Evolutionary conservation across 2,888 invertebrate species (phyloP).

Genomic region (Dysmachus trigonus): DNA sequence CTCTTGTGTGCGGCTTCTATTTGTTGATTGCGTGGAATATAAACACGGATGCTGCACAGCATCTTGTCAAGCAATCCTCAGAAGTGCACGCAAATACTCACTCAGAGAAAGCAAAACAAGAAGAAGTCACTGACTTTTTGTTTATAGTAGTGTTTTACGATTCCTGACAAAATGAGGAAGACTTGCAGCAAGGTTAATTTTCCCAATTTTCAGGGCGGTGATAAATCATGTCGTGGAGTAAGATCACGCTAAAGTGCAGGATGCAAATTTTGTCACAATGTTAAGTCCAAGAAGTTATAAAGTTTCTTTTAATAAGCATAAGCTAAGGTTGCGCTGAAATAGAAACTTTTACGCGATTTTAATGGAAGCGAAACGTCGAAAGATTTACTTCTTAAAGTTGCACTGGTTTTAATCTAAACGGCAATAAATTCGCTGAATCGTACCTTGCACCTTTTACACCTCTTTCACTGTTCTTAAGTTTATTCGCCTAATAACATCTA

Average conservation of each 20-base stretch:
- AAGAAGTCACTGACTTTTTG: neutral
- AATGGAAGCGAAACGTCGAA: neutral
- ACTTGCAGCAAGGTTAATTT: neutral
- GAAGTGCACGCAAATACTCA: neutral
- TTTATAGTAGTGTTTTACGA: neutral
- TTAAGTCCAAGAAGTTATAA: neutral
- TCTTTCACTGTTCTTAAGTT: neutral
- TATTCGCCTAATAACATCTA: neutral
- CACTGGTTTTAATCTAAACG: slow-evolving; percentile 24
- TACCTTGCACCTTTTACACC: neutral
- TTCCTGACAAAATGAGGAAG: neutral
- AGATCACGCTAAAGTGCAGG: neutral
- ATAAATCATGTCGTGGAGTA: neutral
- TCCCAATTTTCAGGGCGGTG: neutral
- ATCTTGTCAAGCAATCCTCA: neutral
- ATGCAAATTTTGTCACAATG: slow-evolving; percentile 15
- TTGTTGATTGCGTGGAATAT: neutral
- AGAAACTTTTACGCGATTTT: neutral
- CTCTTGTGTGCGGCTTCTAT: neutral
- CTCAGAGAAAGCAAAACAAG: neutral
- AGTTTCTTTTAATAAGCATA: neutral
- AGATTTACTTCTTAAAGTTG: slow-evolving; percentile 17
- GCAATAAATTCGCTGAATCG: slow-evolving; percentile 32
- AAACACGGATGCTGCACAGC: neutral
- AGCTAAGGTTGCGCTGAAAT: neutral